Percentiles rank a stretch among this genome's conserved stretches.
These are phyloP conservation scores for Zingel zingel DNA, from an alignment of 2,113 vertebrate species.

Conservation along the genomic window DNA sequence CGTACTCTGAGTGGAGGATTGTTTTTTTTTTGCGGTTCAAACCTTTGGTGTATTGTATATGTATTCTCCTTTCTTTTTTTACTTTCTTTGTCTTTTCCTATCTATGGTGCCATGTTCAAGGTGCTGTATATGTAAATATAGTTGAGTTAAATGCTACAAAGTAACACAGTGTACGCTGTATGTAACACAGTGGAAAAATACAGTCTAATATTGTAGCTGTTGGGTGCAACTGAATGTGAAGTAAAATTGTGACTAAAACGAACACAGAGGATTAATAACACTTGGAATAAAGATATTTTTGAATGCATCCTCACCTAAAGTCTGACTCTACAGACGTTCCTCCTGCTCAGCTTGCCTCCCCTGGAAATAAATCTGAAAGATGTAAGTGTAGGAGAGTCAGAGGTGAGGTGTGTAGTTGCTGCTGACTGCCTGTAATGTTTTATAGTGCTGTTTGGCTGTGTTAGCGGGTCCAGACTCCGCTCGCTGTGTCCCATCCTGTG, in stretches of 20 bases:
- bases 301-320: background rate
- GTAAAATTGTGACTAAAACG: background rate
- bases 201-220: background rate
- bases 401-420: slow-evolving; percentile 31
- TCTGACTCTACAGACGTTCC: background rate
- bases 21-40: background rate
- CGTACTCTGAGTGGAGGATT: background rate
- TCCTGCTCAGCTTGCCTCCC: background rate
- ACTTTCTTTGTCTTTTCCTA: background rate
- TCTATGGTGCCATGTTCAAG: background rate
- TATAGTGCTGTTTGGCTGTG: slow-evolving; percentile 23
- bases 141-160: too few species aligned
- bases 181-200: background rate
- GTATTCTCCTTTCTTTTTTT: background rate
- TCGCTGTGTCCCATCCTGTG: slow-evolving; percentile 17
- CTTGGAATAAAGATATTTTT: background rate
- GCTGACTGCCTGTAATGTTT: slow-evolving; percentile 55
- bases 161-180: too few species aligned
- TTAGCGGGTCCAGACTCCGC: background rate
- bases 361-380: slow-evolving; percentile 36
- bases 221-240: background rate
- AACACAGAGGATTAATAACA: background rate
- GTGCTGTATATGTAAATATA: background rate
- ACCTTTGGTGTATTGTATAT: slow-evolving; percentile 20
- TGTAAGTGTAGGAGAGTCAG: slow-evolving; percentile 6